Base-by-base conservation (phyloP, 1,140 invertebrate species). In the Wiebesia pumilae region DNA sequence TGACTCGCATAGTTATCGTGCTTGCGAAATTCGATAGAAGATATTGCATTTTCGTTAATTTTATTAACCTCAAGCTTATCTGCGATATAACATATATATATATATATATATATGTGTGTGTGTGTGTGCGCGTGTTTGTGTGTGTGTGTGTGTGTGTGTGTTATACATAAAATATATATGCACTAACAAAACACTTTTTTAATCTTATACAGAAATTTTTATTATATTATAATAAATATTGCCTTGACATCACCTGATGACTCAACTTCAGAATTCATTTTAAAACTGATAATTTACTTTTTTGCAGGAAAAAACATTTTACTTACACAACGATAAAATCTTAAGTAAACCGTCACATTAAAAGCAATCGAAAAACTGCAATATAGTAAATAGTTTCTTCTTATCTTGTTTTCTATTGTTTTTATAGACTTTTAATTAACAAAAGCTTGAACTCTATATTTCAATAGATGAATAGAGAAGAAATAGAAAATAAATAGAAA, bases 31-130 rank as follows among this genome's bases (percentile, higher is more conserved):
- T 27, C 58, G 27, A 62, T 62, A 27, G 58, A 62, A 38, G 19
- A 4, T 38, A 19, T 14, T 21, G 30, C 33, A 71, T 71, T 40
- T 69, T 69, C 14, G 16, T 1, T 38, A 35, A 24, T 71, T 10
- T 71, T 38, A 40, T 38, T 71, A 65, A 12, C 30, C 24, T 77
- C 47, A 19, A 38, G 38, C 9, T 84, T 84, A 77, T 84, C 71
- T 84, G 35, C 24, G 14, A n/a, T n/a, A 65, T 67, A 30, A n/a
- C n/a, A n/a, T n/a, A n/a, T n/a, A n/a, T n/a, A n/a, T n/a, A n/a
- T n/a, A n/a, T n/a, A n/a, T n/a, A n/a, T n/a, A n/a, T n/a, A n/a
- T n/a, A n/a, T n/a, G n/a, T n/a, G n/a, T n/a, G n/a, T n/a, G n/a
- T n/a, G n/a, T n/a, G n/a, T n/a, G n/a, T n/a, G n/a, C n/a, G n/a